Conservation (phyloP, 2,113 vertebrate species). For the Leucopsar rothschildi region DNA sequence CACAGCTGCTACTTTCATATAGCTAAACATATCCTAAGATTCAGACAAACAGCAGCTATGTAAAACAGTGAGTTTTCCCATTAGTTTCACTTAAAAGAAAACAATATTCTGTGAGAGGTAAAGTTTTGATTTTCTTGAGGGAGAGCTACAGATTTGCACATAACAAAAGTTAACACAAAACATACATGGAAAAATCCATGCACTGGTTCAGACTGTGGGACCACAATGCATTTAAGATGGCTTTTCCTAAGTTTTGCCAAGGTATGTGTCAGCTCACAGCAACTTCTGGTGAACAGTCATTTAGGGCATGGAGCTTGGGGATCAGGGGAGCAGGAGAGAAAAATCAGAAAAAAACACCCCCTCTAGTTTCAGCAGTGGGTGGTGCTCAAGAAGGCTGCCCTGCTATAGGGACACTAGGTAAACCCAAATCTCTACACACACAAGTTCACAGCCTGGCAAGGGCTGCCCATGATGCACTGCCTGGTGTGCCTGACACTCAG, state of each 20-base stretch:
- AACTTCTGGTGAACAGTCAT: background rate
- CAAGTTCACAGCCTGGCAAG: background rate
- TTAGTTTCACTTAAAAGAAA: background rate
- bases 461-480: background rate
- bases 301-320: background rate
- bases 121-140: background rate
- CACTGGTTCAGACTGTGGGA: background rate
- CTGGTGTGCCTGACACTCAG: background rate
- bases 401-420: background rate
- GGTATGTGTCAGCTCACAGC: background rate
- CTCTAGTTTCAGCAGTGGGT: background rate
- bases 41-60: background rate
- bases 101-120: background rate
- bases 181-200: background rate
- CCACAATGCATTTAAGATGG: background rate
- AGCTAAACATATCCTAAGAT: background rate
- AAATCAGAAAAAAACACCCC: background rate
- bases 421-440: accelerated
- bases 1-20: background rate
- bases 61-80: background rate
- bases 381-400: background rate
- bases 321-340: background rate
- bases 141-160: background rate
- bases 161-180: background rate
- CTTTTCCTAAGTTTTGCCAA: background rate